Base-by-base conservation (phyloP, 1,140 invertebrate genomes). In the Wasmannia auropunctata region DNA sequence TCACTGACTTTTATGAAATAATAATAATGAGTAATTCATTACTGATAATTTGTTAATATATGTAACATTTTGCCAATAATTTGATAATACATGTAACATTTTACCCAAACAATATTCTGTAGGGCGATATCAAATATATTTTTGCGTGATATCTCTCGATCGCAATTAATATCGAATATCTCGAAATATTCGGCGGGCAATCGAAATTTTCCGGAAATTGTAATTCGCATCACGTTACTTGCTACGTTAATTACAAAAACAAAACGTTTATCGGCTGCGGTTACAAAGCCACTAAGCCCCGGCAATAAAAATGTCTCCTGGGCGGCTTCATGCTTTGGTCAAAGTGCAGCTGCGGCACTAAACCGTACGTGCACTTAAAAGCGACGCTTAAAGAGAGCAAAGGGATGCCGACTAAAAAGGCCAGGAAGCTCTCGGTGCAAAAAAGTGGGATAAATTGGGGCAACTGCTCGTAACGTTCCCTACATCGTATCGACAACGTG, bases 301-400 rank as follows among this genome's bases (percentile, higher is more conserved):
- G 22, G 85, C 87, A 86, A 89, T 89, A 89, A 89, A 89, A 89
- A 86, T 89, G 88, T 89, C 88, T 77, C 76, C 76, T 49, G 56
- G 79, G 85, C 60, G 54, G 40, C 70, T 79, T 80, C 69, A 43
- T 63, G 86, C 80, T 74, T 51, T 72, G 87, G 87, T 88, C 87
- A 89, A 86, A 89, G 88, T 86, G 79, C 79, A 83, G 67, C 79
- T 83, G 79, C 65, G 51, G 84, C 84, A 89, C 87, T 91, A 91
- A 91, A 91, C 87, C 85, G 87, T 91, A 88, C 89, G 89, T 91
- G 90, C 90, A 88, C 90, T 91, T 91, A 91, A 91, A 91, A 88
- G 88, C 88, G 37, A 54, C 63, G 83, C 80, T 83, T 86, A 87
- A 91, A 90, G 65, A 80, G 80, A 77, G 86, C 75, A 80, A 83